Base-by-base conservation (phyloP, 2,113 vertebrate genomes). In the Platycercus adscitus region DNA sequence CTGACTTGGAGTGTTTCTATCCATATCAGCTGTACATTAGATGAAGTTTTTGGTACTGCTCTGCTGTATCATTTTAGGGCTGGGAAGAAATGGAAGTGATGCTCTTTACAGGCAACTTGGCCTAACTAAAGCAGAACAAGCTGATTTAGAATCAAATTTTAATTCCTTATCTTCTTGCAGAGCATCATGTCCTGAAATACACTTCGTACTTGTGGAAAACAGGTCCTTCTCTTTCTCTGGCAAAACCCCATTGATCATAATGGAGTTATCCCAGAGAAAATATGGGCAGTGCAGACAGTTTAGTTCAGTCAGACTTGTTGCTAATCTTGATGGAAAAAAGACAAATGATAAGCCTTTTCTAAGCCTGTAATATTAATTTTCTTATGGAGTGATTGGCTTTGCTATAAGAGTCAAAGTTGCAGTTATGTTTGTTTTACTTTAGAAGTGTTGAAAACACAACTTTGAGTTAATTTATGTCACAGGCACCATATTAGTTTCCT, bases 251-350 rank as follows among this genome's bases (percentile, higher is more conserved):
- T 2, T 78, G 55, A 35, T 60, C 2, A 0, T 88, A 96, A 82
- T 66, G 71, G 25, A 66, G 49, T 83, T 80, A 70, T 73, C n/a
- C 31, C 14, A 14, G 58, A 83, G 58, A 77, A 72, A 65, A 60
- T 46, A 31, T 31, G 26, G 69, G 53, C n/a, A 44, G 50, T 55
- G 29, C 44, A 58, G 64, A 50, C n/a, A 44, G 65, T 58, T 15
- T 68, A 88, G 61, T 26, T 84, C 12, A n/a, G 55, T 85, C 65
- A 75, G 52, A 49, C 11, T 90, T 88, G 14, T 43, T 50, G 18
- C 15, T 91, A 76, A 81, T 56, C 61, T 79, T 87, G 89, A 89
- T 91, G 66, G 78, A 61, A 95, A 80, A 52, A 65, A 64, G 71
- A 71, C 43, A 53, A 61, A 84, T 68, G 87, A 64, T 23, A 91